phyloP scores from a whole-genome alignment of 2,888 invertebrate species.

The Heliothis peltigera region DNA sequence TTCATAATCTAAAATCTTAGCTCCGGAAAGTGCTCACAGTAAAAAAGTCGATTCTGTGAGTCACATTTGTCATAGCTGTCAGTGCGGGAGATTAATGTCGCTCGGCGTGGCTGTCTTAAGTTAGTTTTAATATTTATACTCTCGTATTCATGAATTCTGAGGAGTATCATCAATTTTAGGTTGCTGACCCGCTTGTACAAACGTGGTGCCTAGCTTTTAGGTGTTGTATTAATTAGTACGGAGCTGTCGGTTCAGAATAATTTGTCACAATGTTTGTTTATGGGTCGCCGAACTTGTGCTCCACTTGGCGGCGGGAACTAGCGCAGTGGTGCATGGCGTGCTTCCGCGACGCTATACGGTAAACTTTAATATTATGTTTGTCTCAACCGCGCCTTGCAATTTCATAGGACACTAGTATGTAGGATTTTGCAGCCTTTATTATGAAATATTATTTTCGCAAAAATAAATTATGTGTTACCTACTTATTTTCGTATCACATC shows the following conservation, averaged over 20 bases:
- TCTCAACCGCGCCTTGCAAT: background rate
- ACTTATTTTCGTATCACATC: background rate
- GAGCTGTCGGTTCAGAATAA: background rate
- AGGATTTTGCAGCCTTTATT: too few species aligned
- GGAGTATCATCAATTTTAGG: slow-evolving; percentile 49
- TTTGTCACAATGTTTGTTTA: slow-evolving; percentile 6
- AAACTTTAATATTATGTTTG: background rate
- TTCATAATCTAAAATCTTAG: slow-evolving; percentile 48
- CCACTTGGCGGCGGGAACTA: background rate
- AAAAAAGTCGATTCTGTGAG: slow-evolving; percentile 50
- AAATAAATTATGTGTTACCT: too few species aligned
- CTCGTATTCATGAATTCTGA: slow-evolving; percentile 52
- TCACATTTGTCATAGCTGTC: slow-evolving; percentile 61
- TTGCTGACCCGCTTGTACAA: slow-evolving; percentile 40
- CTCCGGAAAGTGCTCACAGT: slow-evolving; percentile 26
- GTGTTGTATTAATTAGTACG: slow-evolving; percentile 18
- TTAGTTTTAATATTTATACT: slow-evolving; percentile 60
- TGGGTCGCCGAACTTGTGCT: background rate
- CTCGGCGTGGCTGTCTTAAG: slow-evolving; percentile 20
- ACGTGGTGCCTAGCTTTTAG: slow-evolving; percentile 1
- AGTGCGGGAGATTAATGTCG: slow-evolving; percentile 55
- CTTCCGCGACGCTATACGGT: background rate
- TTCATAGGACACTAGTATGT: background rate
- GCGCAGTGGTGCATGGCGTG: background rate
- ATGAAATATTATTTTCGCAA: too few species aligned